Base-by-base conservation (phyloP, 2,888 invertebrate genomes). In the Selenia dentaria region DNA sequence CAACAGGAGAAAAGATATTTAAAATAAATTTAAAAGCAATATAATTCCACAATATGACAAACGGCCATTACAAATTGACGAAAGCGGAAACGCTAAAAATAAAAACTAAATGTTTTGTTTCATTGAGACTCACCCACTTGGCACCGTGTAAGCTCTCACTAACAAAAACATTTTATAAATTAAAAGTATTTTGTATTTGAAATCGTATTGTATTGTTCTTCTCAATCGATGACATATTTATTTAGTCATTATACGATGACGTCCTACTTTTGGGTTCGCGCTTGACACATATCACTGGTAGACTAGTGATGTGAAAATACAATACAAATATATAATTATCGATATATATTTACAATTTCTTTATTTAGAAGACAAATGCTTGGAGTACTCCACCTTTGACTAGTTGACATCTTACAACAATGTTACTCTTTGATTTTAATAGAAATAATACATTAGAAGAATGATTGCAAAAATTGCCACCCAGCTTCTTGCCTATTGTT, bases 111-210 rank as follows among this genome's bases (percentile, higher is more conserved):
- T 68, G 64, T 70, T 64, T 60, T 65, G 62, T 70, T 60, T 59
- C 69, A 63, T 81, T 83, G 83, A 86, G 82, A 83, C 78, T 88
- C 86, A 84, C 88, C 84, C 68, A 88, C 77, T 89, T 88, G 89
- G 88, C 88, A 86, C 70, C 33, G 58, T 50, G 59, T 55, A 59
- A 57, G 62, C 62, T 70, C 64, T 71, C 64, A 63, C 70, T 61
- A 60, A 64, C 61, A 45, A 70, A 66, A 71, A 72, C 61, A 69
- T 22, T 62, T 64, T 50, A 46, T 51, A 48, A 58, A 41, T 44
- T 57, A 54, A 57, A 67, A 54, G 59, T 59, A 57, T 46, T 45
- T 33, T 39, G 35, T 32, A 31, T 35, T 40, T 31, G 11, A 40
- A 29, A 26, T 24, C 16, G 28, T 35, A 57, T 60, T 65, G 43